Conservation (phyloP, 2,113 vertebrate species). For the Lamprotornis superbus region DNA sequence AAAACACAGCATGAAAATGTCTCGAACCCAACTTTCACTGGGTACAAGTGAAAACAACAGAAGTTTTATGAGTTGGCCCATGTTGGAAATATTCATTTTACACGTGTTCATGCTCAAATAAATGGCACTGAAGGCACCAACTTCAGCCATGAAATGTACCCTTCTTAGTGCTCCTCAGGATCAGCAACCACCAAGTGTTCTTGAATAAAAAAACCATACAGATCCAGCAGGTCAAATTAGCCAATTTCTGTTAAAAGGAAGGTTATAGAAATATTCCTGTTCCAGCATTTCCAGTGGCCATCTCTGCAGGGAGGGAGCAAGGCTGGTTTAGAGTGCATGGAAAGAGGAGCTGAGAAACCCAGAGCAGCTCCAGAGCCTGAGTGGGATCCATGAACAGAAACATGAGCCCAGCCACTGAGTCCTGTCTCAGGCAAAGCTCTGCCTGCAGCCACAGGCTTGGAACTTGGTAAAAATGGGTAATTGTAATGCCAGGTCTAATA, state of each 20-base stretch:
- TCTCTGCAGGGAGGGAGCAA: background rate
- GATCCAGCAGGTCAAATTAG: background rate
- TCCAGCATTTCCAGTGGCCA: background rate
- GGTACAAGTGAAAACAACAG: background rate
- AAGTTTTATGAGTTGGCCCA: background rate
- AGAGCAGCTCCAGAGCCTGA: background rate
- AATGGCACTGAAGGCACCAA: background rate
- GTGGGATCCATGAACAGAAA: background rate
- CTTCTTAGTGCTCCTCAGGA: background rate
- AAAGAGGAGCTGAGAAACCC: background rate
- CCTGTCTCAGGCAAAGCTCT: background rate
- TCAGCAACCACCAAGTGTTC: background rate
- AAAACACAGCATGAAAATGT: background rate
- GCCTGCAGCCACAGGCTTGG: background rate
- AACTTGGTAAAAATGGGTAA: background rate
- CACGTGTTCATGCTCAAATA: background rate
- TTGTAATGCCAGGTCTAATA: background rate
- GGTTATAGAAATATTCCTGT: background rate
- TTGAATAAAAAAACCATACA: background rate
- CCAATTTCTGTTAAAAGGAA: background rate
- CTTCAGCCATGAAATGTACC: background rate
- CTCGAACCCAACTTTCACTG: background rate
- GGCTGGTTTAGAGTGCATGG: background rate
- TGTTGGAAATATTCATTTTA: background rate
- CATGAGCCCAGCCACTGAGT: background rate